Conservation (phyloP, 1,140 invertebrate species). For the Calosoma granatense region DNA sequence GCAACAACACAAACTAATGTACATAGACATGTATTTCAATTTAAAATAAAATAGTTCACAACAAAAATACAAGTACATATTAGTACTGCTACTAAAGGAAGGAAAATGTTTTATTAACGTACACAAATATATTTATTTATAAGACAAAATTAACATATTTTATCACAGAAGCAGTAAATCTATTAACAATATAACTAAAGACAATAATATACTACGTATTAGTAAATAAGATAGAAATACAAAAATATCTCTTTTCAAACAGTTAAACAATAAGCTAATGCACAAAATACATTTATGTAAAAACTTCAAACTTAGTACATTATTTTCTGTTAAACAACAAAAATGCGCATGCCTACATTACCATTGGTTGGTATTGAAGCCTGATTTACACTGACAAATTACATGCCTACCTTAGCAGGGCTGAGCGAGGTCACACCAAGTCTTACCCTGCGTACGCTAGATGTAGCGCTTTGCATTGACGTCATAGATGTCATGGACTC, state of each 20-base stretch:
- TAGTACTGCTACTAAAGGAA: too few relatives aligned
- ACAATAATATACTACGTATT: neutral
- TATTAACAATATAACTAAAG: slow-evolving; percentile 19
- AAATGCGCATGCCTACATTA: neutral
- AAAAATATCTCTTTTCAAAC: slow-evolving; percentile 8
- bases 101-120: too few relatives aligned
- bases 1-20: neutral
- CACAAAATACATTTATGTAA: neutral
- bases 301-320: neutral
- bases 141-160: too few relatives aligned
- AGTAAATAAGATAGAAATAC: slow-evolving; percentile 12
- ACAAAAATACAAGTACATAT: too few relatives aligned
- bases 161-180: neutral
- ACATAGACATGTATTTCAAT: neutral
- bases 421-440: slow-evolving; percentile 58
- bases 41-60: neutral
- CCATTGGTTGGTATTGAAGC: neutral
- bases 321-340: neutral
- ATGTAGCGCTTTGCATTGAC: slow-evolving; percentile 55
- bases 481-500: slow-evolving; percentile 75
- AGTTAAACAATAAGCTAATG: neutral
- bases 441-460: slow-evolving; percentile 45
- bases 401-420: slow-evolving; percentile 51
- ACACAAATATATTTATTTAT: too few relatives aligned
- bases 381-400: neutral